Base-by-base conservation (phyloP, 2,797 vertebrate genomes). In the Alcedo atthis region DNA sequence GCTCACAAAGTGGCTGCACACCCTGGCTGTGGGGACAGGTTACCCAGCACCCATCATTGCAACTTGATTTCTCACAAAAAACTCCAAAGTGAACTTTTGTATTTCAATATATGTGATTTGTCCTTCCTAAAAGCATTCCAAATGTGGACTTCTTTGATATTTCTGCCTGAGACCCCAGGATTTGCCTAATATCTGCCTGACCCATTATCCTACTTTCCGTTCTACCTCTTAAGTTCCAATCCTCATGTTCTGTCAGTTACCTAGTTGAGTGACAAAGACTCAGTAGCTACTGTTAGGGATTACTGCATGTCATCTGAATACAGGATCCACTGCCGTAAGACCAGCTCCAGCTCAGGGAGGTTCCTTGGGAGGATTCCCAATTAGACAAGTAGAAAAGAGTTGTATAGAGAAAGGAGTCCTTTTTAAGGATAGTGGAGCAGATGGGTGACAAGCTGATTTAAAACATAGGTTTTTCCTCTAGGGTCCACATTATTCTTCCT, bases 341-440 rank as follows among this genome's bases (percentile, higher is more conserved):
- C 9, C 32, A 26, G 0, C 7, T 71, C 30, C 19, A 19, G 42
- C 26, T 53, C 13, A 25, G 18, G 33, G 28, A 64, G 15, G 17
- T 54, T 86, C 17, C 16, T 75, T 0, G 0, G 57, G n/a, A 58
- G 15, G n/a, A 51, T 54, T 76, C 55, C 10, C 8, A 21, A 58
- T 55, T 35, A 42, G 59, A 42, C 12, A n/a, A 54, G 46, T 21
- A 64, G 35, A n/a, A 33, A 54, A 91, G n/a, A 64, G 15, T 49
- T 90, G 54, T 81, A 15, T 67, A 49, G 33, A 54, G 78, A 49
- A 59, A 61, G 40, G 42, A 71, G 26, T 32, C 26, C 12, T 79
- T 69, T 18, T 30, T 43, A 43, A 32, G 26, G 15, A 5, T 16
- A 32, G 10, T 19, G 45, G n/a, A 93, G 28, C n/a, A 53, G 42